Evolutionary conservation across 2,888 invertebrate genomes (phyloP), one percentile per base, ranked within the genome.

Genomic region (Camponotus fellah): DNA sequence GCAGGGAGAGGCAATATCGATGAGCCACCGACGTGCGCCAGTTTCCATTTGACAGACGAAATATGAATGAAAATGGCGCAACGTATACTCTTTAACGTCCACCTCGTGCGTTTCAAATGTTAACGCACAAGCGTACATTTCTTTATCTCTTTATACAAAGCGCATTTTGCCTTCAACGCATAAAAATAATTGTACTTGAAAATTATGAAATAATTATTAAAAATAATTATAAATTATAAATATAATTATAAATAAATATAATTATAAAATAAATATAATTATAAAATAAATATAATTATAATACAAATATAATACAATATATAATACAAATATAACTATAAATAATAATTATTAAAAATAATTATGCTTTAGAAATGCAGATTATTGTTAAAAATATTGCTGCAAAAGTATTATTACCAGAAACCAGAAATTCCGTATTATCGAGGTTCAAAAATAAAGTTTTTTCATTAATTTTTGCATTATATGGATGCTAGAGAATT

Each of bases 11-110:
- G 79, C 71, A 71, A 80, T 80, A 80, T 80, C 46, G 58, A 69
- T 43, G 53, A 46, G 17, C 14, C 68, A n/a, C 46, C n/a, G 56
- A 69, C 77, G 32, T 68, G 71, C 21, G 34, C 46, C 46, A 46
- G 60, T 71, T 80, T 80, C 58, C 60, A 80, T 80, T 80, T 60
- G 60, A 71, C 71, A 71, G 37, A 60, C 79, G 12, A 71, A 80
- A 80, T 71, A 71, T 80, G 71, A 80, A 80, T 80, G 60, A 71
- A 71, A 71, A 71, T 69, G 40, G 71, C 46, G 12, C 34, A 58
- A 71, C 8, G 46, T 17, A 37, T 79, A 17, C 60, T 37, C 46
- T 71, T 26, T 60, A 21, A 49, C 3, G 60, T 46, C 37, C 46
- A 3, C 4, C 60, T 46, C 2, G 53, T 5, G 21, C 6, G 74